phyloP scores from a whole-genome alignment of 2,888 invertebrate genomes.

The Drosophila hamatofila region DNA sequence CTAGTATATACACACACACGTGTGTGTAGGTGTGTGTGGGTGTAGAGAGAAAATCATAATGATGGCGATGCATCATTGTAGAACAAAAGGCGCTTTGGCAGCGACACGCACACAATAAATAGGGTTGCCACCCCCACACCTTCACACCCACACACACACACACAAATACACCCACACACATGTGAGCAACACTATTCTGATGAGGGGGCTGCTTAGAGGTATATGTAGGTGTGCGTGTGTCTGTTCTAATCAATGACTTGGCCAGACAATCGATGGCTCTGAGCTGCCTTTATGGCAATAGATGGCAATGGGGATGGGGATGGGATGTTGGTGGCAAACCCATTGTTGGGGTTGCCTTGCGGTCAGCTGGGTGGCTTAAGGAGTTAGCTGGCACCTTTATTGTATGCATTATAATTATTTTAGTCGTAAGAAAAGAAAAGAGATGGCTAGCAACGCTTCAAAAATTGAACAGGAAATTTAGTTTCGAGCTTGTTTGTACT shows the following conservation, averaged over 20 bases:
- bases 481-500: constrained; percentile 28
- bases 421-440: constrained; percentile 35
- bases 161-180: constrained; percentile 1
- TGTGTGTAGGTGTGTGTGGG: not conserved
- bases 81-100: constrained; percentile 68
- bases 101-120: constrained; percentile 77
- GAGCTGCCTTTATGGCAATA: not conserved
- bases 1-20: constrained; percentile 2
- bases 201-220: not conserved
- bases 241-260: constrained; percentile 64
- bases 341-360: constrained; percentile 4
- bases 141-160: constrained; percentile 4
- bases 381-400: constrained; percentile 50
- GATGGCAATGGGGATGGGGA: not conserved
- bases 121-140: constrained; percentile 25
- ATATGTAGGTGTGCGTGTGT: constrained; percentile 5
- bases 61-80: constrained; percentile 80
- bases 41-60: constrained; percentile 72
- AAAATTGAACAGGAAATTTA: constrained; percentile 39
- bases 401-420: constrained; percentile 50
- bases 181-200: constrained; percentile 3
- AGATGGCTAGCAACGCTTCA: constrained; percentile 40
- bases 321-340: no score
- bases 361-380: constrained; percentile 25
- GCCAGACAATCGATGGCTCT: constrained; percentile 66